Base-by-base conservation (phyloP, 2,113 vertebrate species). In the Nannobrachium achirus region DNA sequence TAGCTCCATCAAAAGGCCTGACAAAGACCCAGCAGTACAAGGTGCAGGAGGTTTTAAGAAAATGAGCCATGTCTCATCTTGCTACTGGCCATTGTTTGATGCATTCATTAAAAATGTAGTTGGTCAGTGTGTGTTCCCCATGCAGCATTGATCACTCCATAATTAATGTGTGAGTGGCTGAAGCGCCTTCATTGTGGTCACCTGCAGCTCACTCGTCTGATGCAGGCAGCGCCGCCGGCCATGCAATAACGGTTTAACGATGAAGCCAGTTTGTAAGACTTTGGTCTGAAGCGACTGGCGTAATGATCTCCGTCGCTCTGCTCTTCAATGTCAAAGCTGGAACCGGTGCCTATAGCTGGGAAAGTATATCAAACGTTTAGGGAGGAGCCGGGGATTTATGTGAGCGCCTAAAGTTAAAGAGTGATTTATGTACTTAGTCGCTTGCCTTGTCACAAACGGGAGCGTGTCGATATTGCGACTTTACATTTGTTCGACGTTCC, bases 81-180 rank as follows among this genome's bases (percentile, higher is more conserved):
- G 61, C 63, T 70, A 6, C 63, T 50, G 74, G 73, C 38, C 66
- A 56, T 72, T 42, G 19, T 75, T 40, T 63, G 75, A 79, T 48
- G 56, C 63, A 18, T 75, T 58, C 67, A 67, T 78, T 73, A 49
- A 64, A 84, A 58, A 76, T 59, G 48, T 61, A 56, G 78, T 74
- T 60, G 76, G 76, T 83, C 73, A 75, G 57, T 11, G 50, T 66
- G 73, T 13, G 45, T 60, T 73, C 71, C 63, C 18, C 67, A 46
- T 0, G 33, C 6, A 33, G 56, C 63, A 76, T 86, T 25, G 80
- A 81, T 85, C 68, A 15, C 45, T 58, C 49, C 0, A 6, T 83
- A 73, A 80, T 56, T 74, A 67, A 84, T 65, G 71, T 58, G 60
- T 71, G 55, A 53, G 42, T 62, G 59, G 79, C 69, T 63, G 73